phyloP scores from a whole-genome alignment of 2,113 vertebrate genomes.

The Montifringilla adamsi region DNA sequence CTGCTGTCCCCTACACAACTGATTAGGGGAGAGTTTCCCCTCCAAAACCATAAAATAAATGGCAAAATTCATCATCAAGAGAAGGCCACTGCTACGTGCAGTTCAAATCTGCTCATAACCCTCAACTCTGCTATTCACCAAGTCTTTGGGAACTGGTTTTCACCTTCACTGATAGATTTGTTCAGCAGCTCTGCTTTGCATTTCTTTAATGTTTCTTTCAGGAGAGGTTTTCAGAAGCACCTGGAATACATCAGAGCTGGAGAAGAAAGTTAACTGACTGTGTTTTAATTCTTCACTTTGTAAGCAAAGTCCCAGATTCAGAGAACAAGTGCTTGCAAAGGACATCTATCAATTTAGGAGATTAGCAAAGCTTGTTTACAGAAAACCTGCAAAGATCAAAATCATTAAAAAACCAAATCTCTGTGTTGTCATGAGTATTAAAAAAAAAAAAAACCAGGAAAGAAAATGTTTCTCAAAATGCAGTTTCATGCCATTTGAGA shows the following conservation, averaged over 20 bases:
- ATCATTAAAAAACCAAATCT: not conserved
- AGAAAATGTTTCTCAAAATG: not conserved
- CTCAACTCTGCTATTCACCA: not conserved
- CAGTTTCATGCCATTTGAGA: not conserved
- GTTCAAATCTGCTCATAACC: not conserved
- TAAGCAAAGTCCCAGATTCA: slow-evolving; percentile 24
- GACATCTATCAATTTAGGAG: slow-evolving; percentile 33
- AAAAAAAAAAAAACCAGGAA: not conserved
- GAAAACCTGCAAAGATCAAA: slow-evolving; percentile 40
- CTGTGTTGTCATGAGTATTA: not conserved
- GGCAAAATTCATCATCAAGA: not conserved
- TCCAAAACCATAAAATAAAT: not conserved
- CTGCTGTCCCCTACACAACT: not conserved
- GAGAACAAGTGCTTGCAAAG: not conserved
- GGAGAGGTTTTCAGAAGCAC: slow-evolving; percentile 22
- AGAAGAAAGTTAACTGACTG: slow-evolving; percentile 11
- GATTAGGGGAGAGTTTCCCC: not conserved
- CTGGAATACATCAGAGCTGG: slow-evolving; percentile 8
- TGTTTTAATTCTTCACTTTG: slow-evolving; percentile 32
- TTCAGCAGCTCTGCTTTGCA: not conserved
- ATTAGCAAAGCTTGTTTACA: slow-evolving; percentile 46
- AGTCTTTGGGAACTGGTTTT: not conserved
- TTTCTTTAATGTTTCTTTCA: slow-evolving; percentile 37
- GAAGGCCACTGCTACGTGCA: not conserved
- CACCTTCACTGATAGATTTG: slow-evolving; percentile 2